Percentiles rank a stretch among this genome's conserved stretches.
These are phyloP conservation scores for Shargacucullia verbasci DNA, from an alignment of 2,888 invertebrate genomes.

Conservation along the genomic window DNA sequence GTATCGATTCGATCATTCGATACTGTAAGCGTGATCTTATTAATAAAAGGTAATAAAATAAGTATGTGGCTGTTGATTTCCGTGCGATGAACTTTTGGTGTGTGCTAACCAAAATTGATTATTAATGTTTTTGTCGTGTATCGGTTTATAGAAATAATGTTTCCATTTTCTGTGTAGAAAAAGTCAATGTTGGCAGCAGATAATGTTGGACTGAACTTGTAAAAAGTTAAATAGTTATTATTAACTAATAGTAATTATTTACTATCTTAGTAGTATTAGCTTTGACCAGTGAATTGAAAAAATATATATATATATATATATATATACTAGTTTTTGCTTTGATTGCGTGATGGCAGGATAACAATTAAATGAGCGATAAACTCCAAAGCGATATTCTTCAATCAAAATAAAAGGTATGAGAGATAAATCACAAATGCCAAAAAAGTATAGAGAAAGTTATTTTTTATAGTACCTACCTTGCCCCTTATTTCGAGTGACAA, in stretches of 20 bases:
- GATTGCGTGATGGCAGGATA: too few species aligned
- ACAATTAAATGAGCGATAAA: neutral
- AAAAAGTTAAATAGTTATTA: too few species aligned
- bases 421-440: slow-evolving; percentile 40
- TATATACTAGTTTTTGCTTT: too few species aligned
- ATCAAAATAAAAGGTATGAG: slow-evolving; percentile 22
- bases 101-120: slow-evolving; percentile 2
- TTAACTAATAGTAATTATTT: too few species aligned
- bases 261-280: too few species aligned
- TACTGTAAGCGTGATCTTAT: slow-evolving; percentile 58
- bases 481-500: slow-evolving; percentile 44
- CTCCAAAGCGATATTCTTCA: neutral
- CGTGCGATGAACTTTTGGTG: slow-evolving; percentile 39
- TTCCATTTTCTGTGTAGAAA: too few species aligned
- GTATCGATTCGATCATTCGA: slow-evolving; percentile 54
- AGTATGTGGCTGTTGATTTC: slow-evolving; percentile 39
- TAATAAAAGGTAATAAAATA: slow-evolving; percentile 56
- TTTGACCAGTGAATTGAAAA: too few species aligned
- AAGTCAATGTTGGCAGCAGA: too few species aligned
- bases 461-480: slow-evolving; percentile 42
- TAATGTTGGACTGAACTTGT: too few species aligned
- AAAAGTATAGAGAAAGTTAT: slow-evolving; percentile 46
- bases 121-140: too few species aligned
- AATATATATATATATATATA: too few species aligned
- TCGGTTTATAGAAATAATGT: too few species aligned